Evolutionary conservation across 2,113 vertebrate species (phyloP).

Genomic region (Cacatua alba): DNA sequence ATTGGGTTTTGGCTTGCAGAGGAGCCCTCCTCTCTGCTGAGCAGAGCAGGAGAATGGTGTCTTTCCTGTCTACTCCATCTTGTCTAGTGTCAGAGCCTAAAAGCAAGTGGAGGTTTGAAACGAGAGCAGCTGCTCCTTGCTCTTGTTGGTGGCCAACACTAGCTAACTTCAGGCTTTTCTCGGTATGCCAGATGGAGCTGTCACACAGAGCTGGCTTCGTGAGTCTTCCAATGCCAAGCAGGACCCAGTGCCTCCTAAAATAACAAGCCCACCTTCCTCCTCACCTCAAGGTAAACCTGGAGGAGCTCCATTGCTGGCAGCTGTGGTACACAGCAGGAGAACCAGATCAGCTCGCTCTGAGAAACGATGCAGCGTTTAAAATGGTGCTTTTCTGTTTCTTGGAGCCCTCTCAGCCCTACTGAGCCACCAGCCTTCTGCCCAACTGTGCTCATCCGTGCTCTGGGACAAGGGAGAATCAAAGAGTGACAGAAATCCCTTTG

Average conservation of each 20-base stretch:
- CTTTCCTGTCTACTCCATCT: not conserved
- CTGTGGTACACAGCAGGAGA: not conserved
- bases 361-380: fast-evolving
- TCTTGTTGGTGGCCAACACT: not conserved
- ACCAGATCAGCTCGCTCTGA: not conserved
- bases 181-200: not conserved
- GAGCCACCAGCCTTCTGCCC: not conserved
- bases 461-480: not conserved
- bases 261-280: not conserved
- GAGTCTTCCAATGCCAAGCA: fast-evolving
- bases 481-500: constrained; percentile 52
- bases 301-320: not conserved
- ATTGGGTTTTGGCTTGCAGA: not conserved
- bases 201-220: fast-evolving
- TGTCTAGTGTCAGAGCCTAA: not conserved
- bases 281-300: not conserved
- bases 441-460: not conserved
- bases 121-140: fast-evolving
- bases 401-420: not conserved
- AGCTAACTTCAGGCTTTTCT: not conserved
- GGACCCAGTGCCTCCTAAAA: not conserved
- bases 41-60: not conserved
- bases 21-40: not conserved
- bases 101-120: not conserved
- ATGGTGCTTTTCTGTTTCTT: not conserved